Percentiles rank a stretch among this genome's conserved stretches.
Conservation (phyloP, 2,113 vertebrate genomes). For the Alligator sinensis region DNA sequence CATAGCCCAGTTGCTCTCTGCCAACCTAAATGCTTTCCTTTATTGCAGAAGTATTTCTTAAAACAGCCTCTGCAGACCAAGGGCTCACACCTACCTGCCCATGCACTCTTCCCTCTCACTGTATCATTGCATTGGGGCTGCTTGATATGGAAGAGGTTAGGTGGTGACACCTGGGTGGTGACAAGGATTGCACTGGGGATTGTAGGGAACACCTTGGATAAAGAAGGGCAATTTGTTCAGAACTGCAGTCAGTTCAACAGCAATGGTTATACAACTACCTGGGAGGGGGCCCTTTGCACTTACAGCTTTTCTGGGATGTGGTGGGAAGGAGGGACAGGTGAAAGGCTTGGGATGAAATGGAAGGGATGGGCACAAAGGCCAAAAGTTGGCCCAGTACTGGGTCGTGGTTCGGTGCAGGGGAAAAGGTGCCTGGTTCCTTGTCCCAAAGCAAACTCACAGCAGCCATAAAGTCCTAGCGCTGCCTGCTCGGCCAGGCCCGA, state of each 20-base stretch:
- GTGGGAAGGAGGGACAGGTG: not conserved
- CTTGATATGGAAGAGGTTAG: not conserved
- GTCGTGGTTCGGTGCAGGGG: not conserved
- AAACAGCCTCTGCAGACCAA: not conserved
- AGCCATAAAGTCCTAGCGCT: accelerated
- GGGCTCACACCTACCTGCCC: not conserved
- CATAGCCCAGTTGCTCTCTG: not conserved
- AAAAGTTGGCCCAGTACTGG: not conserved
- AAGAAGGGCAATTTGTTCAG: not conserved
- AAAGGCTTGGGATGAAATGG: not conserved
- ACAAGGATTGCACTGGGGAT: accelerated
- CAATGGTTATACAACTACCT: not conserved
- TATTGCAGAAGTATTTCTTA: not conserved
- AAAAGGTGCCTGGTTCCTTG: not conserved
- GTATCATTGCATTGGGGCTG: too few species aligned
- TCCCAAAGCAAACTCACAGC: not conserved
- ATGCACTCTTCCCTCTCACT: not conserved
- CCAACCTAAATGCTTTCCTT: not conserved
- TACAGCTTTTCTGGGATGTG: not conserved
- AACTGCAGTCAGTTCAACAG: not conserved
- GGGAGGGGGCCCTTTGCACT: not conserved
- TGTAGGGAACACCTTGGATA: not conserved
- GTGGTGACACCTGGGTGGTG: not conserved
- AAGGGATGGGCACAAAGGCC: not conserved
- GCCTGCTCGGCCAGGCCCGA: not conserved